Base-by-base conservation (phyloP, 2,888 invertebrate genomes). In the Phyto melanocephala region DNA sequence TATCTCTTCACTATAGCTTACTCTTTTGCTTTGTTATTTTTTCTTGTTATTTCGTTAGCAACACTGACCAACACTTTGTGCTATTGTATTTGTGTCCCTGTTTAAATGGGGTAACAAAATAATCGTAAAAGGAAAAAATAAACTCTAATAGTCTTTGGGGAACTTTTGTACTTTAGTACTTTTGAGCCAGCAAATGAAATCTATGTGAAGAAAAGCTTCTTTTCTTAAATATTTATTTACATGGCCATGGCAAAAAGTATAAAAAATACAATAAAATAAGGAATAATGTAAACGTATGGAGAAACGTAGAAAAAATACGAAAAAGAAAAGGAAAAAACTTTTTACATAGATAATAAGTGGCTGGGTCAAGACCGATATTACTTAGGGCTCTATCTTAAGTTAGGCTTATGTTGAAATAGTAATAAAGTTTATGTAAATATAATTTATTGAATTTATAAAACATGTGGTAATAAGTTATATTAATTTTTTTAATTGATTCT, bases 71-170 rank as follows among this genome's bases (percentile, higher is more conserved):
- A n/a, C n/a, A 28, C 28, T 28, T 28, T 28, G 28, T 28, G 28
- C 28, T n/a, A 28, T 24, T n/a, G 52, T 24, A 52, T n/a, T 52
- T 15, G 24, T n/a, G 52, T 15, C 37, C 15, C 15, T 54, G 11
- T 37, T 24, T 15, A 50, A 67, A 67, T 50, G 37, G 37, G 10
- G n/a, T 52, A 22, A 67, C 35, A 67, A 67, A 67, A 67, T 50
- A 10, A 33, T 33, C 45, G 20, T 47, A 56, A 33, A 56, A 63
- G 15, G 11, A 47, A 63, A 62, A 10, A 71, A 40, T n/a, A n/a
- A n/a, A 20, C n/a, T 45, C 58, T 58, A 17, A 5, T 62, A 40
- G 47, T 17, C 58, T 77, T 33, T 24, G 15, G 67, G 60, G 54
- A 52, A 52, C 65, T 37, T 65, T 47, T 28, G 47, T 33, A 35